Conservation (phyloP, 2,888 invertebrate genomes). For the Brassicogethes aeneus region DNA sequence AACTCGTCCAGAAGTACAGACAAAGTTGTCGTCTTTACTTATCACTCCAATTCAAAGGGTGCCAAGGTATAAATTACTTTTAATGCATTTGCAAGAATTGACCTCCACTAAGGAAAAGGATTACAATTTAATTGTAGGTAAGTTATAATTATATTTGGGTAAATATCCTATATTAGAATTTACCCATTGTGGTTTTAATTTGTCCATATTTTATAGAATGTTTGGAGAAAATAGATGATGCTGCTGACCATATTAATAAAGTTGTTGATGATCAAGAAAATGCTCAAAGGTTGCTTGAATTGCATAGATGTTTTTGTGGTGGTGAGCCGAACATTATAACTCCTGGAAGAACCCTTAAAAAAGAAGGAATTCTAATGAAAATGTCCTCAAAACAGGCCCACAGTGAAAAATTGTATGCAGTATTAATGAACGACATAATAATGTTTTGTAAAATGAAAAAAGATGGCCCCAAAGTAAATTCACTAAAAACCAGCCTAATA, state of each 20-base stretch:
- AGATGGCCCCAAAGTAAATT: constrained; percentile 48
- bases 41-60: constrained; percentile 73
- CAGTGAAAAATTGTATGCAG: constrained; percentile 52
- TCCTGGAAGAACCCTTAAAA: constrained; percentile 59
- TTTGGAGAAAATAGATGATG: constrained; percentile 55
- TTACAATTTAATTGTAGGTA: constrained; percentile 21
- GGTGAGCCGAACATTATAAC: constrained; percentile 56
- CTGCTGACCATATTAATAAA: constrained; percentile 64
- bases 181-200: constrained; percentile 7
- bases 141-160: constrained; percentile 4
- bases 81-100: constrained; percentile 53
- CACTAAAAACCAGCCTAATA: constrained; percentile 55
- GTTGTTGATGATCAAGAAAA: constrained; percentile 66
- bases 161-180: constrained; percentile 1
- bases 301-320: constrained; percentile 55
- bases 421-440: constrained; percentile 64
- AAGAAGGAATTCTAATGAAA: constrained; percentile 51
- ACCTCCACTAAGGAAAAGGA: constrained; percentile 21
- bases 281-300: constrained; percentile 54
- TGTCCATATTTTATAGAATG: constrained; percentile 45
- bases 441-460: constrained; percentile 61
- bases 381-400: constrained; percentile 30
- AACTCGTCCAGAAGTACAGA: constrained; percentile 58
- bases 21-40: constrained; percentile 60
- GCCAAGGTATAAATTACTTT: constrained; percentile 63